Evolutionary conservation across 2,113 vertebrate genomes (phyloP).

Genomic region (Tachysurus vachellii): DNA sequence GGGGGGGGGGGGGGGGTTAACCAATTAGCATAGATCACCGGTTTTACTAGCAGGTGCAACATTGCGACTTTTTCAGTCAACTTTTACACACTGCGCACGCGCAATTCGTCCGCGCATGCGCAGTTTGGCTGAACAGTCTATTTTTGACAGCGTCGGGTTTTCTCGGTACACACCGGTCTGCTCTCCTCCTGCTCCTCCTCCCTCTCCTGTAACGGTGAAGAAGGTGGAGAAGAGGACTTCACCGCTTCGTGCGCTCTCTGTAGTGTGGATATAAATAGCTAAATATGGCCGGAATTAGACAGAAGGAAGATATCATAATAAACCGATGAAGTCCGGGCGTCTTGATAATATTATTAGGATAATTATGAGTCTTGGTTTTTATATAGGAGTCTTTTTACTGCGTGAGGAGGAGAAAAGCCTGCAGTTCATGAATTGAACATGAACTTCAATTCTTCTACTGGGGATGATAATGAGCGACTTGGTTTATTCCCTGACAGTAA

Average conservation of each 20-base stretch:
- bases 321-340: neutral
- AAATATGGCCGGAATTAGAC: constrained; percentile 6
- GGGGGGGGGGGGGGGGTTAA: too few species aligned
- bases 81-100: neutral
- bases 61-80: neutral
- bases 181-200: neutral
- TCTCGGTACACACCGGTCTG: neutral
- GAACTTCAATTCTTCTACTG: constrained; percentile 25
- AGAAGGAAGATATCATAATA: neutral
- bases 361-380: neutral
- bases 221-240: constrained; percentile 20
- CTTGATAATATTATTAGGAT: neutral
- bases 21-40: neutral
- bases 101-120: neutral
- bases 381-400: constrained; percentile 7
- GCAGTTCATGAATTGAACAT: constrained; percentile 29
- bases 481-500: neutral
- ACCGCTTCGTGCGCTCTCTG: neutral
- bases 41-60: neutral
- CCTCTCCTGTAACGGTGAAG: constrained; percentile 10
- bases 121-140: neutral
- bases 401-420: constrained; percentile 10
- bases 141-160: constrained; percentile 6
- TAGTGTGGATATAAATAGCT: constrained; percentile 5
- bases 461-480: constrained; percentile 24